A percentile compares a stretch with the other conserved stretches of the same genome.
Conservation (phyloP, 2,888 invertebrate genomes). For the Capitulum mitella region DNA sequence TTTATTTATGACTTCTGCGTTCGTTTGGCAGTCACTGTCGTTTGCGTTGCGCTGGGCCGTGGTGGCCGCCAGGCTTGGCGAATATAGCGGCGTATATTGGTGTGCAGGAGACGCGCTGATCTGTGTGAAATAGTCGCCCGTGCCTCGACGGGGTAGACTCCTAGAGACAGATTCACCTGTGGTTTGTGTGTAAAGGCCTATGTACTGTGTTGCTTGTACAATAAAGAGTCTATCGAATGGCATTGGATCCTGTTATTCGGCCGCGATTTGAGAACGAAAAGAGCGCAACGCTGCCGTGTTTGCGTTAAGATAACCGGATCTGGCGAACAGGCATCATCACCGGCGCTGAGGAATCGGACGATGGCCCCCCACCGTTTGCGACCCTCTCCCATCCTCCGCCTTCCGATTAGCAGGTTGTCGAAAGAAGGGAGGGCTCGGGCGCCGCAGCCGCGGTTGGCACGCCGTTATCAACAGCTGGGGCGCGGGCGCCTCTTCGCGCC, state of each 20-base stretch:
- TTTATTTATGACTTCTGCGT: background rate
- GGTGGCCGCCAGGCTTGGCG: background rate
- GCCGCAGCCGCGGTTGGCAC: background rate
- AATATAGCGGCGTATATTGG: background rate
- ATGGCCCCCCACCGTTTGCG: too few relatives aligned
- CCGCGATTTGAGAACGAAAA: too few relatives aligned
- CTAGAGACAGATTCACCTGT: background rate
- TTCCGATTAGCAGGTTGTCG: too few relatives aligned
- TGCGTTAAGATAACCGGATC: too few relatives aligned
- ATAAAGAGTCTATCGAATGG: constrained; percentile 17
- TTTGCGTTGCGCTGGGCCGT: background rate
- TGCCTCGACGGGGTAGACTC: background rate
- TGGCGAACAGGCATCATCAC: too few relatives aligned
- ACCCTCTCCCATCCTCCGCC: too few relatives aligned
- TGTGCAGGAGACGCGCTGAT: background rate
- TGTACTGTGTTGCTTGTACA: constrained; percentile 21
- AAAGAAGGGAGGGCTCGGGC: background rate
- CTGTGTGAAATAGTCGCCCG: background rate
- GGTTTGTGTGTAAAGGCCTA: background rate
- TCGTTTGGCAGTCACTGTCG: background rate
- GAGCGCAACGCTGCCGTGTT: too few relatives aligned
- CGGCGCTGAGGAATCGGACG: too few relatives aligned
- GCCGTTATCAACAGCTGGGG: too few relatives aligned
- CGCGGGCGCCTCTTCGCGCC: background rate
- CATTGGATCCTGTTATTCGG: too few relatives aligned